phyloP scores from a whole-genome alignment of 1,140 invertebrate genomes.

The Drosophila pectinifera region DNA sequence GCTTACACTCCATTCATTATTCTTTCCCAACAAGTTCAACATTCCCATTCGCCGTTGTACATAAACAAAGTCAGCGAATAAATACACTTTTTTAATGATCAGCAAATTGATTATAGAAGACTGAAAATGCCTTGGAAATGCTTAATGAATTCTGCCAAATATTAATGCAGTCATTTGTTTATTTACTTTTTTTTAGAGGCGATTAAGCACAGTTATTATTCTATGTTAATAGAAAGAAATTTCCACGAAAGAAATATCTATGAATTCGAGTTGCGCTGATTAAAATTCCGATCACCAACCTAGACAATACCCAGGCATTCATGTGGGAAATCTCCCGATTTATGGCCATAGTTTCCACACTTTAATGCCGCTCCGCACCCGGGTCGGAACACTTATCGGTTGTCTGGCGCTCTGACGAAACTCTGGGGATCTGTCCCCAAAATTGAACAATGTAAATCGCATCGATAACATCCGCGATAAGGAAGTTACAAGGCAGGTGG shows the following conservation, averaged over 20 bases:
- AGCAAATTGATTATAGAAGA: constrained; percentile 26
- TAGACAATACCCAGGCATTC: constrained; percentile 37
- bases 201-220: constrained; percentile 43
- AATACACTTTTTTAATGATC: constrained; percentile 49
- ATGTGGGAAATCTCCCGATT: constrained; percentile 17
- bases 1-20: constrained; percentile 28
- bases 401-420: constrained; percentile 32
- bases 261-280: constrained; percentile 9
- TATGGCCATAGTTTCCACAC: constrained; percentile 38
- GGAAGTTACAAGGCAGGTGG: constrained; percentile 49
- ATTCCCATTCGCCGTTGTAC: constrained; percentile 27
- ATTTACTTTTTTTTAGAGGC: constrained; percentile 39
- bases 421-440: constrained; percentile 33
- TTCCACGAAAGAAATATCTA: constrained; percentile 9
- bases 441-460: constrained; percentile 58
- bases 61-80: constrained; percentile 48
- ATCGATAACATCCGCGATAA: constrained; percentile 46
- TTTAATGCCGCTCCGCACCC: not conserved
- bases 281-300: constrained; percentile 34
- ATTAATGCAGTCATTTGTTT: constrained; percentile 46
- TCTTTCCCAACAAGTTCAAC: constrained; percentile 32
- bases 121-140: constrained; percentile 15
- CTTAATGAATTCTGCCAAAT: constrained; percentile 36
- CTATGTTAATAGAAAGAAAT: constrained; percentile 35
- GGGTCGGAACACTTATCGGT: constrained; percentile 30